Evolutionary conservation across 2,888 invertebrate species (phyloP).

Genomic region (Chaetogeoica ovagalla): DNA sequence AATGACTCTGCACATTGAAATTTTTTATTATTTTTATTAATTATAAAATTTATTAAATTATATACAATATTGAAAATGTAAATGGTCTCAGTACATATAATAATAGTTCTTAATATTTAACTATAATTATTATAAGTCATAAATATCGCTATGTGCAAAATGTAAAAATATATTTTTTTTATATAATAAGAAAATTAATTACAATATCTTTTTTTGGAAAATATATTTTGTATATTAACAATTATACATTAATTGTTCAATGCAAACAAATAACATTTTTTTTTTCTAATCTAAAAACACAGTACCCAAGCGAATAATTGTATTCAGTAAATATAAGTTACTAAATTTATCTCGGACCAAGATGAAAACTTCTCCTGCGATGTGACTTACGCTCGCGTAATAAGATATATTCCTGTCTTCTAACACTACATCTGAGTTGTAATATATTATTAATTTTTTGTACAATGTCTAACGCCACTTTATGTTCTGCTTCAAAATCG

Average conservation of each 20-base stretch:
- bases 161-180: constrained; percentile 9
- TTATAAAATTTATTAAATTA: neutral
- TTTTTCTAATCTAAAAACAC: neutral
- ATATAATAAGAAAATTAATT: constrained; percentile 35
- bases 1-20: neutral
- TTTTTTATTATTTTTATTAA: neutral
- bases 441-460: constrained; percentile 85
- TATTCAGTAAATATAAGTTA: neutral
- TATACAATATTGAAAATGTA: constrained; percentile 6
- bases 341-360: constrained; percentile 40
- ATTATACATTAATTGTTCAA: too few species aligned
- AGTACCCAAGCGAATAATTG: neutral
- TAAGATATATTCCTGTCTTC: constrained; percentile 79
- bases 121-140: constrained; percentile 16
- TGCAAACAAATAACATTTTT: constrained; percentile 10
- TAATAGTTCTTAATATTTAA: constrained; percentile 30
- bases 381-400: constrained; percentile 72
- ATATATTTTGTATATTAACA: neutral
- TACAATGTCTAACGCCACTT: constrained; percentile 78
- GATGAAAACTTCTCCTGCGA: constrained; percentile 61
- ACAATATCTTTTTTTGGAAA: neutral
- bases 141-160: neutral
- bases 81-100: constrained; percentile 9
- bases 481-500: constrained; percentile 82
- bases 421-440: constrained; percentile 77